Base-by-base conservation (phyloP, 2,797 vertebrate genomes). In the Crocidura indochinensis region DNA sequence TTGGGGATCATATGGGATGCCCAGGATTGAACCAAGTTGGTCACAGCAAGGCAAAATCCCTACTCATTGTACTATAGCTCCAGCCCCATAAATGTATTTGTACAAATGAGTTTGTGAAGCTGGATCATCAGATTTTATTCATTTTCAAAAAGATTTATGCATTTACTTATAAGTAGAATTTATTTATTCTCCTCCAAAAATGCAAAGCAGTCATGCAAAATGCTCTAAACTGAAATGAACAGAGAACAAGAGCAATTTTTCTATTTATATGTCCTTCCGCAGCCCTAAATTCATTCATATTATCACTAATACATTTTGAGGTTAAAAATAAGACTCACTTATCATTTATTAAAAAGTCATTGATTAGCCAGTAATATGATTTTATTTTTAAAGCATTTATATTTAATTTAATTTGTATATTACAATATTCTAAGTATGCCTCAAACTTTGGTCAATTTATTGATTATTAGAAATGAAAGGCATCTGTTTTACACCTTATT, bases 141-240 rank as follows among this genome's bases (percentile, higher is more conserved):
- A 60, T 49, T 88, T 92, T 91, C 47, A 56, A 82, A 75, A 82
- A 9, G 0, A 1, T 1, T 87, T 27, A 51, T 84, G 73, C 75
- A 38, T 38, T 38, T 38, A 38, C 38, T 38, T 38, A 38, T 38
- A 38, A 38, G 5, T 38, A 38, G 38, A 38, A 38, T 5, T 38
- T 38, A n/a, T 15, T 69, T 74, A 56, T 38, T 71, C 10, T 3
- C 74, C 64, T 67, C 87, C 27, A 29, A 5, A 11, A 8, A 27
- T 77, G 44, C 6, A 44, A 84, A 91, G 62, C 64, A 17, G 38
- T 29, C 47, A 73, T 15, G 74, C 14, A 20, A 84, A 84, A 56
- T 88, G 8, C 0, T 26, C 20, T 71, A 85, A 46, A 62, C 82
- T n/a, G 31, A 26, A 74, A 15, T 14, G 20, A 87, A 83, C 14